These are phyloP conservation scores for Aphyosemion australe DNA, from an alignment of 2,113 vertebrate species.

Conservation along the genomic window DNA sequence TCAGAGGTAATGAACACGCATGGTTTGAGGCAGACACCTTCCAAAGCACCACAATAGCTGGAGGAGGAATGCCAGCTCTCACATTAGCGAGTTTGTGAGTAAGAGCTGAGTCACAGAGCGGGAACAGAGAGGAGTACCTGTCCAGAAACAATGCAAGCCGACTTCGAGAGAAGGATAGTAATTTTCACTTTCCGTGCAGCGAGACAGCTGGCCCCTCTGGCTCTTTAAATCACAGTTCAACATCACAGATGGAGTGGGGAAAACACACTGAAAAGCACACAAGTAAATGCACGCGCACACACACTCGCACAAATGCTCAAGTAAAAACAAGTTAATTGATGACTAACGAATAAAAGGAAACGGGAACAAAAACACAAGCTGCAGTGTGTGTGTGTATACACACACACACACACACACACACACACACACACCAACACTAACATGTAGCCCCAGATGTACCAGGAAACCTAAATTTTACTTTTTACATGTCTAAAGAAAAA, in stretches of 20 bases:
- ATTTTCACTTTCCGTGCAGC: constrained; percentile 67
- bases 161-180: constrained; percentile 47
- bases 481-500: too few species aligned
- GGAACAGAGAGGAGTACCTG: constrained; percentile 57
- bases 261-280: constrained; percentile 16
- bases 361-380: background rate
- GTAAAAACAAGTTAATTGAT: constrained; percentile 13
- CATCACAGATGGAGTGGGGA: constrained; percentile 31
- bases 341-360: background rate
- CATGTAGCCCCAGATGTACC: too few species aligned
- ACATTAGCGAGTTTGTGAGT: constrained; percentile 30
- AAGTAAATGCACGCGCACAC: background rate
- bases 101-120: constrained; percentile 54
- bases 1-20: constrained; percentile 44
- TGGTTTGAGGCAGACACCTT: constrained; percentile 30
- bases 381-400: too few species aligned
- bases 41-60: constrained; percentile 29
- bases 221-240: constrained; percentile 54
- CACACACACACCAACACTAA: too few species aligned
- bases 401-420: too few species aligned
- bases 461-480: too few species aligned
- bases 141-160: constrained; percentile 42
- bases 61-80: constrained; percentile 21
- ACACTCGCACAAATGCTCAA: background rate
- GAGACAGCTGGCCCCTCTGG: constrained; percentile 32